Conservation (phyloP, 1,140 invertebrate genomes). For the Anastatus disparis region DNA sequence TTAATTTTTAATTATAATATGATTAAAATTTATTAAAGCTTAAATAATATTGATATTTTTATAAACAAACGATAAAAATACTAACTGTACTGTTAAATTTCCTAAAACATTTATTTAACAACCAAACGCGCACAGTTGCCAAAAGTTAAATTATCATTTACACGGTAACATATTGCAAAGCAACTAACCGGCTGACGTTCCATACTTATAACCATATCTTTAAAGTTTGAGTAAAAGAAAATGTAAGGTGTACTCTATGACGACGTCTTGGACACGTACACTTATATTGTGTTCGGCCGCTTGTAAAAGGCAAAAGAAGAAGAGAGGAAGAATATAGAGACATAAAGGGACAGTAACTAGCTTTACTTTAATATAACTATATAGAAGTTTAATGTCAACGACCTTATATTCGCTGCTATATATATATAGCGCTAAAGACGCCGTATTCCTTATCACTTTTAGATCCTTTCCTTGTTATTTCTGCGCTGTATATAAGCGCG, state of each 20-base stretch:
- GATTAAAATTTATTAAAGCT: too few species aligned
- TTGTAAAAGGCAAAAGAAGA: neutral
- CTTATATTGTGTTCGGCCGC: slow-evolving; percentile 7
- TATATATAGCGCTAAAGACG: neutral
- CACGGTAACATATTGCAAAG: neutral
- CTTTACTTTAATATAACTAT: too few species aligned
- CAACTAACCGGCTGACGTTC: neutral
- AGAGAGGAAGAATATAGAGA: slow-evolving; percentile 17
- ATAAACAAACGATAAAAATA: too few species aligned
- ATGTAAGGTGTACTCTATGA: neutral
- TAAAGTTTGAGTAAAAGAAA: too few species aligned
- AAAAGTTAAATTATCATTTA: too few species aligned
- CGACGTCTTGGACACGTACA: slow-evolving; percentile 18
- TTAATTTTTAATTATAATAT: too few species aligned
- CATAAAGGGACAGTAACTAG: neutral
- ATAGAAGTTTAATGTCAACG: slow-evolving; percentile 43
- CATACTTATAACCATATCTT: neutral
- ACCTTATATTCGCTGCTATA: slow-evolving; percentile 41
- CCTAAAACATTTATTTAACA: too few species aligned
- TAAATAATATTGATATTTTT: too few species aligned
- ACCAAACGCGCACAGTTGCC: too few species aligned
- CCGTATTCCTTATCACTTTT: slow-evolving; percentile 7
- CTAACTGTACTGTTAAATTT: too few species aligned
- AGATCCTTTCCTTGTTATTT: slow-evolving; percentile 2
- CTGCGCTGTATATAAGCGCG: neutral